Evolutionary conservation across 2,888 invertebrate genomes (phyloP), one percentile per base, ranked within the genome.

Genomic region (Mesorhabditis belari): DNA sequence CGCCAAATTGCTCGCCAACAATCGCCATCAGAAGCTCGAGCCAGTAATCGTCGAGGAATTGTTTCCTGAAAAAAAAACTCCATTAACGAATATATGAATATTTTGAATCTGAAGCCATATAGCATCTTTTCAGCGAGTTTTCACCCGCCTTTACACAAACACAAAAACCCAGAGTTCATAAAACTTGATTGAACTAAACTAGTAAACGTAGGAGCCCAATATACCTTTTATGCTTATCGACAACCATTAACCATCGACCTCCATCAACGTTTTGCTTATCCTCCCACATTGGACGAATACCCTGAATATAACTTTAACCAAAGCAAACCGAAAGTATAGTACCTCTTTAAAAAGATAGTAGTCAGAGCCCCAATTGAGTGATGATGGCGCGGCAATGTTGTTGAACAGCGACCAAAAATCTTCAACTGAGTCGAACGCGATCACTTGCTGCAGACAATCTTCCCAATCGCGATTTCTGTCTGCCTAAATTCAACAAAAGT

Each of bases 341-440:
- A 69, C 69, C 75, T 85, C 83, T 63, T 79, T 80, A 74, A 85
- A 85, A 60, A 86, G 77, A 61, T 84, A 85, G 74, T 92, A 93
- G 84, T 93, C 92, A 78, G 90, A 85, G 49, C 92, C 91, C 80
- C 88, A 87, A 70, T 88, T 87, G 62, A 94, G 84, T 80, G 90
- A 91, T 71, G 90, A 90, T 0, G 85, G 84, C 58, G 83, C 82
- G 73, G 83, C 82, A 67, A 85, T 83, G 75, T 85, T 84, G 72
- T 85, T 84, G 77, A 83, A 85, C 53, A 85, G 78, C 91, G 92
- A 92, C 98, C 98, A 98, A 83, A 98, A 98, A 84, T 96, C 96
- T 86, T 98, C 98, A 26, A 94, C 95, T n/a, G 94, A 93, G 81
- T 91, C 90, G 83, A 98, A 94, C 69, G 90, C 89, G 56, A n/a